These are phyloP conservation scores for Notothenia rossii DNA, from an alignment of 2,113 vertebrate species.

Conservation along the genomic window DNA sequence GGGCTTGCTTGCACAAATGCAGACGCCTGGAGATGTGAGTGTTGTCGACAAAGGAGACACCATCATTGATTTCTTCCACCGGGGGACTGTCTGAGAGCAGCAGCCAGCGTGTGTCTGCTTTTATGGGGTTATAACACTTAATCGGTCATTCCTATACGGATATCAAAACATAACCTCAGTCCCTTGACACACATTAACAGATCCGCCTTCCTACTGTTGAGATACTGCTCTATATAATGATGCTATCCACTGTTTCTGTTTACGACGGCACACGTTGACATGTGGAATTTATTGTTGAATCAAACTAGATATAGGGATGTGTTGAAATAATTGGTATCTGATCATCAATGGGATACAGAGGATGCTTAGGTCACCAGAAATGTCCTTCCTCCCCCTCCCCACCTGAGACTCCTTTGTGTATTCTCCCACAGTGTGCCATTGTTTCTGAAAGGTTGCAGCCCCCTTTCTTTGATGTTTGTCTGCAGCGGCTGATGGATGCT, in stretches of 20 bases:
- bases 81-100: constrained; percentile 11
- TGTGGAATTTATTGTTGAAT: background rate
- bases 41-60: constrained; percentile 28
- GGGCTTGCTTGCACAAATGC: background rate
- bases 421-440: constrained; percentile 41
- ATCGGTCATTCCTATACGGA: constrained; percentile 7
- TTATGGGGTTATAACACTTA: constrained; percentile 48
- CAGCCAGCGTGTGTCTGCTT: constrained; percentile 12
- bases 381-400: constrained; percentile 28
- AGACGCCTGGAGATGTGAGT: constrained; percentile 34
- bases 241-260: background rate
- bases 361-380: background rate
- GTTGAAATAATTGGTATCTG: background rate
- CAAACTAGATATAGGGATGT: background rate
- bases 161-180: constrained; percentile 32
- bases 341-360: background rate
- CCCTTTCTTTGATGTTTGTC: constrained; percentile 50
- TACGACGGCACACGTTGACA: too few relatives aligned
- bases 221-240: background rate
- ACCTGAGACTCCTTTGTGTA: constrained; percentile 38
- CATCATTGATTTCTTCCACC: constrained; percentile 50
- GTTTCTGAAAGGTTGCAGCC: constrained; percentile 42
- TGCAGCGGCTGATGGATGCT: constrained; percentile 58
- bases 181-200: background rate
- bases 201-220: too few relatives aligned